These are phyloP conservation scores for Dryomyza anilis DNA, from an alignment of 2,888 invertebrate genomes.

Conservation along the genomic window DNA sequence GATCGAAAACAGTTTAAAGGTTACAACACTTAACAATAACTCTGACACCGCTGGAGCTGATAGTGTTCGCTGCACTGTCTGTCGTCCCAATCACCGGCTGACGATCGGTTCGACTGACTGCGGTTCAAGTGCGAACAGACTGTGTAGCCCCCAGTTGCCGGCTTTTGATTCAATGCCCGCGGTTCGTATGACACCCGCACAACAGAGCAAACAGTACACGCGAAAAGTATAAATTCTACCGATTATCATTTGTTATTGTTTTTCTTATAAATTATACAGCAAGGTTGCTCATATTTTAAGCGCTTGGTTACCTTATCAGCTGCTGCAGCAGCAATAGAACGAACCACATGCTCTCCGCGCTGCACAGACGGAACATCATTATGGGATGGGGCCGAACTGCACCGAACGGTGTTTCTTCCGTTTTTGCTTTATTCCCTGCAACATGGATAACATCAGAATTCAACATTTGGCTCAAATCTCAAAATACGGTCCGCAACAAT, in stretches of 20 bases:
- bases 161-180: constrained; percentile 20
- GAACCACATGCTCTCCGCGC: constrained; percentile 5
- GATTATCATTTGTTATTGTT: constrained; percentile 9
- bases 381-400: background rate
- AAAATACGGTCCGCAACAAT: constrained; percentile 3
- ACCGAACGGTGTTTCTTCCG: background rate
- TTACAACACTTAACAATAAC: constrained; percentile 43
- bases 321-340: background rate
- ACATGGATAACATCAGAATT: constrained; percentile 21
- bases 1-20: constrained; percentile 38
- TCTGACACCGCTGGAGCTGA: constrained; percentile 37
- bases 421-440: background rate
- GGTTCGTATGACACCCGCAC: background rate
- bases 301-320: constrained; percentile 1
- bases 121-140: background rate
- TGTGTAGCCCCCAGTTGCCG: constrained; percentile 11
- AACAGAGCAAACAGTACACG: background rate
- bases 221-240: constrained; percentile 4
- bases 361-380: background rate
- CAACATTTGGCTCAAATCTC: constrained; percentile 7
- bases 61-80: constrained; percentile 16
- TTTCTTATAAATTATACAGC: constrained; percentile 17
- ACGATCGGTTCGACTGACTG: constrained; percentile 9
- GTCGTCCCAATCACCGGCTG: constrained; percentile 15
- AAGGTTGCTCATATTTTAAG: constrained; percentile 12